A percentile compares a stretch with the other conserved stretches of the same genome.
Conservation (phyloP, 2,888 invertebrate genomes). For the Muschampia plurimacula region DNA sequence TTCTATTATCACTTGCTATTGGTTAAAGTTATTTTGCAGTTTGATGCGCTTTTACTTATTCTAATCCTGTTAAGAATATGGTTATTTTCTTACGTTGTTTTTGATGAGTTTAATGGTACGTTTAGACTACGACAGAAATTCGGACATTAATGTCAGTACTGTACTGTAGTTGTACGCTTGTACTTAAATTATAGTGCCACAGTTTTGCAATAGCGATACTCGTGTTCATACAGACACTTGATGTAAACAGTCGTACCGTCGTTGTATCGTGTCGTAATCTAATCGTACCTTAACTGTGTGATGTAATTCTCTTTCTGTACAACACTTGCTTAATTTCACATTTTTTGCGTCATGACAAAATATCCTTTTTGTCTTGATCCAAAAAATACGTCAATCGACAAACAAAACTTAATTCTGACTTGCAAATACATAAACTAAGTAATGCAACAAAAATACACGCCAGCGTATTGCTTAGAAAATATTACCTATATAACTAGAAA, state of each 20-base stretch:
- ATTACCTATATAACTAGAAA: constrained; percentile 33
- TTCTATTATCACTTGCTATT: not conserved
- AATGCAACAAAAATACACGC: not conserved
- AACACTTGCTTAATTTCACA: no score
- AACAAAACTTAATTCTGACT: not conserved
- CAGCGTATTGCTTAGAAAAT: no score
- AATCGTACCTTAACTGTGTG: no score
- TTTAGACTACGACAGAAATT: no score
- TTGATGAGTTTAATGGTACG: not conserved
- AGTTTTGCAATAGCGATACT: no score
- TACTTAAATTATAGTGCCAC: no score
- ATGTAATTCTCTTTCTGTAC: not conserved
- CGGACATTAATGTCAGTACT: no score
- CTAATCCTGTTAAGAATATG: not conserved
- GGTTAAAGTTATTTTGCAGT: not conserved
- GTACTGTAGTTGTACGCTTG: no score
- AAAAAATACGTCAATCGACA: not conserved
- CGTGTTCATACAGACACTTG: no score
- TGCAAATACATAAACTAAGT: not conserved
- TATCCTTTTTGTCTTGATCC: not conserved
- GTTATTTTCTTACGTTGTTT: not conserved
- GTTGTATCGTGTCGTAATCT: no score
- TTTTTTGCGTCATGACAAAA: not conserved
- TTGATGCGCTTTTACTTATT: not conserved
- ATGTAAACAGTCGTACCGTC: no score